A percentile compares a stretch with the other conserved stretches of the same genome.
Evolutionary conservation across 2,888 invertebrate species (phyloP).

Genomic region (Tetramorium bicarinatum): DNA sequence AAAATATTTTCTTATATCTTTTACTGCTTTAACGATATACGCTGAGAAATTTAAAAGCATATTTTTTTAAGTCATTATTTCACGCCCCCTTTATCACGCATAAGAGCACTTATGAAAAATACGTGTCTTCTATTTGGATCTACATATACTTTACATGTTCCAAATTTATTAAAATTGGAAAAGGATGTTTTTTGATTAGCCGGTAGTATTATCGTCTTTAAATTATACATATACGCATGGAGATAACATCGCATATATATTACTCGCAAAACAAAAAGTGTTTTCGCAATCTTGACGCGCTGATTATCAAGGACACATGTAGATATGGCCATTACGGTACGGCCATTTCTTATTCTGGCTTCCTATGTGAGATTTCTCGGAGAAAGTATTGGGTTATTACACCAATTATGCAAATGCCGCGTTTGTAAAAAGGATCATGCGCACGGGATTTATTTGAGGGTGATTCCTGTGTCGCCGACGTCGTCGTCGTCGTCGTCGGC

Average conservation of each 20-base stretch:
- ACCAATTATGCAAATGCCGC: conserved; percentile 79
- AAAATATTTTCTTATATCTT: not conserved
- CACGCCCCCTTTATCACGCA: not conserved
- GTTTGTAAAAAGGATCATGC: conserved; percentile 78
- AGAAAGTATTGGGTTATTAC: conserved; percentile 75
- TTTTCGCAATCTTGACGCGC: not conserved
- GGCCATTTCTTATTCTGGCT: conserved; percentile 34
- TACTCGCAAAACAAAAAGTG: not conserved
- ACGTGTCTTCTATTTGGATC: not conserved
- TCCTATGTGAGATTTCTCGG: conserved; percentile 37
- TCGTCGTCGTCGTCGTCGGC: conserved; percentile 61
- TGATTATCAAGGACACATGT: not conserved
- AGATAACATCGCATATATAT: not conserved
- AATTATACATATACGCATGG: not conserved
- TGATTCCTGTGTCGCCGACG: conserved; percentile 32
- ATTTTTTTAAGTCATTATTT: not conserved
- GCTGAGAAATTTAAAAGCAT: not conserved
- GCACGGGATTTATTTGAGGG: conserved; percentile 79
- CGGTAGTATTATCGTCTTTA: not conserved
- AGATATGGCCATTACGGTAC: not conserved
- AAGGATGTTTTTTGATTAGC: not conserved
- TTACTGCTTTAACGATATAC: not conserved
- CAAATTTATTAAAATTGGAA: not conserved
- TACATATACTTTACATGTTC: not conserved
- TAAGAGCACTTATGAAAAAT: not conserved